phyloP scores from a whole-genome alignment of 2,888 invertebrate genomes.

The Platycnemis pennipes region DNA sequence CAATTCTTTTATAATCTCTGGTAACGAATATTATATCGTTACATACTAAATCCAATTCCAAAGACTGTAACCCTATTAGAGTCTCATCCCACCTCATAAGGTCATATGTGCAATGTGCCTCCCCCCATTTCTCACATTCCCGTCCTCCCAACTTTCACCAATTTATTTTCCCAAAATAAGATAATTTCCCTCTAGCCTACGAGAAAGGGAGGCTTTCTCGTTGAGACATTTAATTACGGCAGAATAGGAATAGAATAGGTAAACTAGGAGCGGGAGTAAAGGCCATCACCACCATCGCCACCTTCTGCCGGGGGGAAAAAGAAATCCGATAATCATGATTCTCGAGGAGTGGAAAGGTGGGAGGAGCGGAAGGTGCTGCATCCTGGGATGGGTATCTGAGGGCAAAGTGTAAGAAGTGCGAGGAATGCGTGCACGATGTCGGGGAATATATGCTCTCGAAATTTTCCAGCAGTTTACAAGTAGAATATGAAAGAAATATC shows the following conservation, averaged over 20 bases:
- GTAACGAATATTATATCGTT: too few species aligned
- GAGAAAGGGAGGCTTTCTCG: neutral
- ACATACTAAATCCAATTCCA: too few species aligned
- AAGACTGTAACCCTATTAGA: too few species aligned
- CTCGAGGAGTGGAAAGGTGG: neutral
- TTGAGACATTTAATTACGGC: neutral
- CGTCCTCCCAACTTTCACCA: neutral
- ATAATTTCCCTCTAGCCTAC: neutral
- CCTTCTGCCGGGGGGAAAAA: neutral
- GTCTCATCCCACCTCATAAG: too few species aligned
- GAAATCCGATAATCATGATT: neutral
- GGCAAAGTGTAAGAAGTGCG: too few species aligned
- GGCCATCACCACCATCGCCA: neutral
- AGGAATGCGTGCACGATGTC: too few species aligned
- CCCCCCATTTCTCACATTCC: neutral
- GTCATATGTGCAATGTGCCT: too few species aligned
- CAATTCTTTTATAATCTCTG: too few species aligned
- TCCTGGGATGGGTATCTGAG: neutral
- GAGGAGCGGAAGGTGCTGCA: neutral
- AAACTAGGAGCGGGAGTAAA: neutral
- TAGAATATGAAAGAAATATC: too few species aligned
- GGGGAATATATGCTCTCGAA: too few species aligned
- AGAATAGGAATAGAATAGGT: neutral
- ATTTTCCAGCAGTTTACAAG: too few species aligned
- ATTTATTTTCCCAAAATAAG: neutral